Base-by-base conservation (phyloP, 1,140 invertebrate genomes). In the Diabrotica virgifera region DNA sequence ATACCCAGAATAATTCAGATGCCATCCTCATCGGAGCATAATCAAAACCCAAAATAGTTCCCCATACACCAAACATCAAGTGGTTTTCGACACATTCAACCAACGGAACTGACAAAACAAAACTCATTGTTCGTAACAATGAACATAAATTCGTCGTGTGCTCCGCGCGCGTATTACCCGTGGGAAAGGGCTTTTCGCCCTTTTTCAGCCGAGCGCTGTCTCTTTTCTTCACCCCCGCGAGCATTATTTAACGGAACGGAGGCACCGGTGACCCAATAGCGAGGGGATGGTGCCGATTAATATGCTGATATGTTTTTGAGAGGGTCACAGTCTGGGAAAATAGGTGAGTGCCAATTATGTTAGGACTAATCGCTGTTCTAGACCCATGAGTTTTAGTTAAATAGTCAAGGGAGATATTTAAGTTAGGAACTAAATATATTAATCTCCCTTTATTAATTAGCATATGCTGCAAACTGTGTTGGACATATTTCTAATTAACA, bases 31-130 rank as follows among this genome's bases (percentile, higher is more conserved):
- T 46, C 40, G 40, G 40, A 46, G 40, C 40, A 8, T 46, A 46
- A 46, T 46, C 40, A 46, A 10, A 46, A 46, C 40, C 3, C n/a
- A n/a, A 46, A 46, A 46, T 46, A 46, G 40, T 46, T 46, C 40
- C 40, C 40, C 6, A 46, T 46, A 46, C 40, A 46, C 40, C 40
- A 46, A 46, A 46, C 40, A 46, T 46, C 40, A 46, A 46, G 40
- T 46, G 40, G 40, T 46, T 46, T 46, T 46, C 40, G 40, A 46
- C 40, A 46, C 40, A 46, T 46, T 46, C 40, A 46, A 46, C 40
- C 40, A 46, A 46, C n/a, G 40, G 40, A 46, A 46, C 40, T 46
- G 40, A 46, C 40, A 46, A 46, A 46, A 46, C 5, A 46, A 46
- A 46, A 46, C 40, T 46, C 40, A 46, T 46, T 6, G 40, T 46